Evolutionary conservation across 2,797 vertebrate species (phyloP).

Genomic region (Miichthys miiuy): DNA sequence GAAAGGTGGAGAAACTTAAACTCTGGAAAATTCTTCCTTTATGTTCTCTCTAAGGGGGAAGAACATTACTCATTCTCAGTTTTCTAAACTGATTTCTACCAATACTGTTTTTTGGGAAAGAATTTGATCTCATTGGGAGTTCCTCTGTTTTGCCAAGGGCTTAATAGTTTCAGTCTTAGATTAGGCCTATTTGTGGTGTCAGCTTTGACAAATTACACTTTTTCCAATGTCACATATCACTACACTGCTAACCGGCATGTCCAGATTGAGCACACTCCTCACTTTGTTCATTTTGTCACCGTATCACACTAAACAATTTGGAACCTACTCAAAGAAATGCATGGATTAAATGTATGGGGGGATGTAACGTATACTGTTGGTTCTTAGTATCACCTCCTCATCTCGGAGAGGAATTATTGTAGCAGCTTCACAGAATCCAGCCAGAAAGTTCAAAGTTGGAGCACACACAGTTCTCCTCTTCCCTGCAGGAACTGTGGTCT

Average conservation of each 20-base stretch:
- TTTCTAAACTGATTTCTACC: constrained; percentile 59
- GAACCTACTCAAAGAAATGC: constrained; percentile 30
- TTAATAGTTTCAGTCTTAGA: constrained; percentile 70
- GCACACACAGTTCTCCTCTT: constrained; percentile 56
- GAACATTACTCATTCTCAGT: constrained; percentile 56
- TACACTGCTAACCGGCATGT: constrained; percentile 58
- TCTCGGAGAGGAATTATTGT: constrained; percentile 39
- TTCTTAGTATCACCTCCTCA: constrained; percentile 32
- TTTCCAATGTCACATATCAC: constrained; percentile 71
- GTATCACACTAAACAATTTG: constrained; percentile 52
- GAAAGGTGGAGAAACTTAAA: constrained; percentile 8
- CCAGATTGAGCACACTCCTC: constrained; percentile 53
- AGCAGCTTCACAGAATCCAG: constrained; percentile 47
- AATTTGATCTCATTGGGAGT: constrained; percentile 73
- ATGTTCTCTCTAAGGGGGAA: constrained; percentile 34
- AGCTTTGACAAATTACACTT: constrained; percentile 74
- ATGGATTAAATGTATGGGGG: constrained; percentile 24
- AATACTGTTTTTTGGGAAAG: constrained; percentile 59
- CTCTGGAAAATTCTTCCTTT: constrained; percentile 15
- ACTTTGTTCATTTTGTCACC: constrained; percentile 51
- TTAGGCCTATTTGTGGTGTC: constrained; percentile 64
- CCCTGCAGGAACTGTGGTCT: constrained; percentile 61
- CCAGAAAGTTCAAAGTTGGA: constrained; percentile 65
- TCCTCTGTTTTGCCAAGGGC: constrained; percentile 73
- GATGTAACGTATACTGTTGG: constrained; percentile 23